A percentile compares a stretch with the other conserved stretches of the same genome.
phyloP scores from a whole-genome alignment of 1,140 invertebrate species.

The Calycopis cecrops region DNA sequence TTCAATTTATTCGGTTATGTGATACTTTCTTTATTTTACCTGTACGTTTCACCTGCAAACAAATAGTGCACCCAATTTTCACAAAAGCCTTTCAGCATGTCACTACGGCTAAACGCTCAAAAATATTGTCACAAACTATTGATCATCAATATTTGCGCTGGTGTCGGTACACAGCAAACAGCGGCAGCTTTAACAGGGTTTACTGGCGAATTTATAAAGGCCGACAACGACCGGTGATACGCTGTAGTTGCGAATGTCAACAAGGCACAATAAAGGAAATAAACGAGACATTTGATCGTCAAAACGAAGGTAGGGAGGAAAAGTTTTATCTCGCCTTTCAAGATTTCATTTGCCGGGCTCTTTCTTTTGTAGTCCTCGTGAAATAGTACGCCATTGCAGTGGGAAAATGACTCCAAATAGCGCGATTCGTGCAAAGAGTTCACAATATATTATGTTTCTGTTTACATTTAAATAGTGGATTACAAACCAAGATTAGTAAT shows the following conservation, averaged over 20 bases:
- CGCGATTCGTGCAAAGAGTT: background rate
- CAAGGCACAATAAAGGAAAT: slow-evolving; percentile 4
- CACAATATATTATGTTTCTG: no score
- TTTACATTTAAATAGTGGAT: no score
- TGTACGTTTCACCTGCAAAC: no score
- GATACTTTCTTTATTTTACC: no score
- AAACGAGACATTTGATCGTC: slow-evolving; percentile 6
- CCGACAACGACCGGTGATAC: slow-evolving; percentile 6
- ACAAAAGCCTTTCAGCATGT: no score
- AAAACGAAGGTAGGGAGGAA: background rate
- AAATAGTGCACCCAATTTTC: no score
- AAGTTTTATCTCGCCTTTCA: slow-evolving; percentile 2
- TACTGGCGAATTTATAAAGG: slow-evolving; percentile 3
- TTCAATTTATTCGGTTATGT: no score
- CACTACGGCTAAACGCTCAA: no score
- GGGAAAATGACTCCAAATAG: slow-evolving; percentile 4
- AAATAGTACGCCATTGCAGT: slow-evolving; percentile 7
- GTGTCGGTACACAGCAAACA: no score
- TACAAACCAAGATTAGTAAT: no score
- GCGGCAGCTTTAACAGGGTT: background rate
- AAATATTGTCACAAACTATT: no score
- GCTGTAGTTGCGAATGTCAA: background rate
- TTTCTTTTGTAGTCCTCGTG: background rate
- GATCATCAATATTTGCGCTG: no score
- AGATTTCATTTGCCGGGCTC: slow-evolving; percentile 1